A percentile compares a stretch with the other conserved stretches of the same genome.
Evolutionary conservation across 2,888 invertebrate genomes (phyloP).

Genomic region (Drosophila sordidula): DNA sequence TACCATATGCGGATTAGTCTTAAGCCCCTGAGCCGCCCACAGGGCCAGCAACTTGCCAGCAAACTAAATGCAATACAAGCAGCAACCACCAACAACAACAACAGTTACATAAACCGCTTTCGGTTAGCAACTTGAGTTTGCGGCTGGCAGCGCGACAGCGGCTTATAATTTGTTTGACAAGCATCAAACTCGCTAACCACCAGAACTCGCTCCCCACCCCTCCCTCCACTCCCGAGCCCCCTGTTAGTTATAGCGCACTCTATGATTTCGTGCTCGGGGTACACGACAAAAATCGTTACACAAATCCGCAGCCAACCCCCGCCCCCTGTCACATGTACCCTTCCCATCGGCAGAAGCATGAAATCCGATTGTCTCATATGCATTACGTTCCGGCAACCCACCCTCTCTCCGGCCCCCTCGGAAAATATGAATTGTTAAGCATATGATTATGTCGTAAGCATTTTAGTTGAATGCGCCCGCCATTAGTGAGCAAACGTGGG

Average conservation of each 20-base stretch:
- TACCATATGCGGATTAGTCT: slow-evolving; percentile 75
- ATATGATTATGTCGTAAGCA: slow-evolving; percentile 47
- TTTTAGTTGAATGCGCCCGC: slow-evolving; percentile 47
- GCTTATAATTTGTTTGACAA: slow-evolving; percentile 79
- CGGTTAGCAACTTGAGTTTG: slow-evolving; percentile 62
- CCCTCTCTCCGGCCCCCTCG: background rate
- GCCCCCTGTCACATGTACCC: background rate
- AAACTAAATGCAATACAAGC: slow-evolving; percentile 33
- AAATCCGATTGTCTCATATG: slow-evolving; percentile 51
- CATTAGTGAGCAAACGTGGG: slow-evolving; percentile 30
- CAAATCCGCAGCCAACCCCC: slow-evolving; percentile 12
- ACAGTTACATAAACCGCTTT: slow-evolving; percentile 69
- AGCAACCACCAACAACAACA: background rate
- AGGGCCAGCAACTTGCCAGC: slow-evolving; percentile 46
- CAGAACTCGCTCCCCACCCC: background rate
- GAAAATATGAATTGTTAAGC: slow-evolving; percentile 42
- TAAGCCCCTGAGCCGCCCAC: slow-evolving; percentile 56
- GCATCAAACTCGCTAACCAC: slow-evolving; percentile 57
- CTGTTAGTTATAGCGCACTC: slow-evolving; percentile 19
- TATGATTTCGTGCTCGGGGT: slow-evolving; percentile 21
- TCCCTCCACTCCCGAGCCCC: background rate
- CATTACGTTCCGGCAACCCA: slow-evolving; percentile 2
- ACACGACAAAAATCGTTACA: slow-evolving; percentile 47
- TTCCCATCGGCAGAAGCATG: slow-evolving; percentile 12
- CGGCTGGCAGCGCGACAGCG: slow-evolving; percentile 47